Evolutionary conservation across 2,113 vertebrate genomes (phyloP).

Genomic region (Phainopepla nitens): DNA sequence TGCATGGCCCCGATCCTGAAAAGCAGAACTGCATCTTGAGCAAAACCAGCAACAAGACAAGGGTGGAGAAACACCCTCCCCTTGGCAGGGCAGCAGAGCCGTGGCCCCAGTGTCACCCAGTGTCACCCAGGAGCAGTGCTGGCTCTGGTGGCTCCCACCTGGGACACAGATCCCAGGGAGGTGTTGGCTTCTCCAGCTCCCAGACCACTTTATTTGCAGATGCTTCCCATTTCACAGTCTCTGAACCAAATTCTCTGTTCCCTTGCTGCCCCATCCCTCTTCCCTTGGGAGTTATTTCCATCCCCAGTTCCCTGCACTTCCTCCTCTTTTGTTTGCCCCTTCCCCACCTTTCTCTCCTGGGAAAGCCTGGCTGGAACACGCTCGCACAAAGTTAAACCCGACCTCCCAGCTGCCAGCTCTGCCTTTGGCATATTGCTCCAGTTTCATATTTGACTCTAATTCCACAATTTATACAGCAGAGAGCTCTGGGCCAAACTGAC

Average conservation of each 20-base stretch:
- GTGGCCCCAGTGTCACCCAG: not conserved
- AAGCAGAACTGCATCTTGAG: not conserved
- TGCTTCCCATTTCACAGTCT: not conserved
- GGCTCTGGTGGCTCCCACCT: not conserved
- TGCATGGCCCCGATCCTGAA: constrained; percentile 3
- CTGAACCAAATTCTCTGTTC: not conserved
- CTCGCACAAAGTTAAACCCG: not conserved
- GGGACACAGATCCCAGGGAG: not conserved
- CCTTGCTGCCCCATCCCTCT: not conserved
- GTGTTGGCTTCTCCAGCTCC: not conserved
- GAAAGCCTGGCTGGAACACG: not conserved
- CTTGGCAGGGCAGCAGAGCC: not conserved
- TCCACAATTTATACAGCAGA: constrained; percentile 31
- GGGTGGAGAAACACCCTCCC: not conserved
- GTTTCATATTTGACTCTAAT: constrained; percentile 42
- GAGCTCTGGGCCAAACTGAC: not conserved
- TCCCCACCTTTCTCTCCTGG: not conserved
- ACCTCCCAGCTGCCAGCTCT: constrained; percentile 16
- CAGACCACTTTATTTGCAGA: not conserved
- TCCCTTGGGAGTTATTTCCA: not conserved
- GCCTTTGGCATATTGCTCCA: constrained; percentile 5
- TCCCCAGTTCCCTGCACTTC: not conserved
- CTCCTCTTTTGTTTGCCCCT: not conserved
- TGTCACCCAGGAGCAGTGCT: not conserved
- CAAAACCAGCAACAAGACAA: fast-evolving